These are phyloP conservation scores for Trididemnum clinides DNA, from an alignment of 23 tunicate species.

Conservation along the genomic window DNA sequence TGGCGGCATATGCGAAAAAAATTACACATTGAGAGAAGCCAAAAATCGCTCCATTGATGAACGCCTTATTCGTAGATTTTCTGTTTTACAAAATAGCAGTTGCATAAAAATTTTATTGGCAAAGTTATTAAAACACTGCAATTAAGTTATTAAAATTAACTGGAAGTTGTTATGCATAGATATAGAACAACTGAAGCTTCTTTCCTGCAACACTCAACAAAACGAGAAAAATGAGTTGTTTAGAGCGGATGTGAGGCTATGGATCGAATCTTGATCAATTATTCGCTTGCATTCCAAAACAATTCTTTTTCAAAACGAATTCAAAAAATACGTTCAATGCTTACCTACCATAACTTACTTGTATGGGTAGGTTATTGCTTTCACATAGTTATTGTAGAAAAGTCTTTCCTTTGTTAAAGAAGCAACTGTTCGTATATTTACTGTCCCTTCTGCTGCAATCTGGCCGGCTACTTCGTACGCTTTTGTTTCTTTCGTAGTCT, in stretches of 20 bases:
- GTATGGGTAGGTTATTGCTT: constrained; percentile 65
- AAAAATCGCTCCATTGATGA: constrained; percentile 78
- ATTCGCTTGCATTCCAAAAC: too few relatives aligned
- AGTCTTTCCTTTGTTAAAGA: constrained; percentile 77
- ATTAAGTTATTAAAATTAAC: too few relatives aligned
- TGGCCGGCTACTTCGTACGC: constrained; percentile 91
- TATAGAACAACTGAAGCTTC: neutral
- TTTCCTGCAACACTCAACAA: neutral
- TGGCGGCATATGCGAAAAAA: constrained; percentile 99
- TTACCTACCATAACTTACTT: constrained; percentile 32
- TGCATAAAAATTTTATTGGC: too few relatives aligned
- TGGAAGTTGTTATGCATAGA: too few relatives aligned
- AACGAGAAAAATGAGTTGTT: too few relatives aligned
- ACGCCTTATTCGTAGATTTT: constrained; percentile 62
- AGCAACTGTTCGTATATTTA: constrained; percentile 95
- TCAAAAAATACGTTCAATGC: too few relatives aligned
- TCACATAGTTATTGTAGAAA: constrained; percentile 58
- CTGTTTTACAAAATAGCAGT: too few relatives aligned
- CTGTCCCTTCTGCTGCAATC: constrained; percentile 89
- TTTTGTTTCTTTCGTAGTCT: constrained; percentile 79
- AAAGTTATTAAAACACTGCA: too few relatives aligned
- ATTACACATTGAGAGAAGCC: constrained; percentile 95
- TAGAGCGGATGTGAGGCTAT: too few relatives aligned
- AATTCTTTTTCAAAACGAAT: too few relatives aligned
- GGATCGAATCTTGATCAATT: too few relatives aligned